phyloP scores from a whole-genome alignment of 37 sponge, comb jelly and placozoan genomes.

The Eunapius fragilis region DNA sequence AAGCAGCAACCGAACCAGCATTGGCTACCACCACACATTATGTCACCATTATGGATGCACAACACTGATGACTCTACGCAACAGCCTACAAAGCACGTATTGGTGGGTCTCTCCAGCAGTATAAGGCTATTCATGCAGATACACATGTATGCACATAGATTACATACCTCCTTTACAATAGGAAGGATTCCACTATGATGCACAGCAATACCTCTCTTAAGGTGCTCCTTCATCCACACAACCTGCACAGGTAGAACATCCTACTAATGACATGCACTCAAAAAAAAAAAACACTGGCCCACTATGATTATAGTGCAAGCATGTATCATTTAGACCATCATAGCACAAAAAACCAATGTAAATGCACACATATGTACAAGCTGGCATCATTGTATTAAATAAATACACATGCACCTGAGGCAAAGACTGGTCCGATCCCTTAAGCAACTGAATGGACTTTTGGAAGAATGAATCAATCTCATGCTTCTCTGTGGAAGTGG shows the following conservation, averaged over 20 bases:
- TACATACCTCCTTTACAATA: slow-evolving; percentile 91
- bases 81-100: too few relatives aligned
- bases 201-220: slow-evolving; percentile 91
- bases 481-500: slow-evolving; percentile 81
- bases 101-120: too few relatives aligned
- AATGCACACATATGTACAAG: neutral
- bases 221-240: slow-evolving; percentile 65
- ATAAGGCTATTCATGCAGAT: too few relatives aligned
- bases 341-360: neutral
- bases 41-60: too few relatives aligned
- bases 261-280: neutral
- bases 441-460: slow-evolving; percentile 81
- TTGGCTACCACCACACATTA: too few relatives aligned
- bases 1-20: too few relatives aligned
- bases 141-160: too few relatives aligned
- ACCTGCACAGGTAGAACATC: slow-evolving; percentile 44
- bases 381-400: neutral
- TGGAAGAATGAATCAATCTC: slow-evolving; percentile 85
- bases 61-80: too few relatives aligned
- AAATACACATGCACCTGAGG: slow-evolving; percentile 75
- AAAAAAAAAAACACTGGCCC: too few relatives aligned
- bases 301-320: too few relatives aligned
- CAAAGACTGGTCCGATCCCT: slow-evolving; percentile 78
- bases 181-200: slow-evolving; percentile 99
- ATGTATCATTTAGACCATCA: neutral